Percentiles rank a stretch among this genome's conserved stretches.
Evolutionary conservation across 2,888 invertebrate species (phyloP).

Genomic region (Prosapia bicincta): DNA sequence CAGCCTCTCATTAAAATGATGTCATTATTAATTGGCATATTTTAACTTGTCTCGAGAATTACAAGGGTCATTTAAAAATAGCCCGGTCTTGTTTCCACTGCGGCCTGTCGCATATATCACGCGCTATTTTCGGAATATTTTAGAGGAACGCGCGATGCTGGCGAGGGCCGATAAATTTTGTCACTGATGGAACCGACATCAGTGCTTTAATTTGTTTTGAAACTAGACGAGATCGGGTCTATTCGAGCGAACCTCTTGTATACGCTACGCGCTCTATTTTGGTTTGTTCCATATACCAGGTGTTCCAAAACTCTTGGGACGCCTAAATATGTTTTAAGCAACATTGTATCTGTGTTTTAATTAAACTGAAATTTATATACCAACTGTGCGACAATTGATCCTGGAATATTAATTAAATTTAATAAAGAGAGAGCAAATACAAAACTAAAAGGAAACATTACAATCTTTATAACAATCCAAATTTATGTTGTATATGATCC

Average conservation of each 20-base stretch:
- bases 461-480: too few species aligned
- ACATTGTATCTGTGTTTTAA: too few species aligned
- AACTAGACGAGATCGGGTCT: not conserved
- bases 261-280: not conserved
- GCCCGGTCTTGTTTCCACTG: not conserved
- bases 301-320: too few species aligned
- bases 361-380: too few species aligned
- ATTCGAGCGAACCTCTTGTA: not conserved
- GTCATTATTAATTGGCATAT: not conserved
- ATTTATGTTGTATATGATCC: too few species aligned
- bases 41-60: not conserved
- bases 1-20: not conserved
- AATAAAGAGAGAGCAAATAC: too few species aligned
- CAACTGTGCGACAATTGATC: too few species aligned
- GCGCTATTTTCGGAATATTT: not conserved
- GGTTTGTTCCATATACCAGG: not conserved
- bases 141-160: not conserved
- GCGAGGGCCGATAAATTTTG: not conserved
- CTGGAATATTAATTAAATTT: too few species aligned
- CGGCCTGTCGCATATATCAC: not conserved
- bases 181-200: not conserved
- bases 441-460: too few species aligned
- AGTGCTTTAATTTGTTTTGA: not conserved
- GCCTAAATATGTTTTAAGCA: too few species aligned
- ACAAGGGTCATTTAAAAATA: slow-evolving; percentile 2